Percentiles rank a stretch among this genome's conserved stretches.
Evolutionary conservation across 1,140 invertebrate genomes (phyloP).

Genomic region (Panulirus ornatus): DNA sequence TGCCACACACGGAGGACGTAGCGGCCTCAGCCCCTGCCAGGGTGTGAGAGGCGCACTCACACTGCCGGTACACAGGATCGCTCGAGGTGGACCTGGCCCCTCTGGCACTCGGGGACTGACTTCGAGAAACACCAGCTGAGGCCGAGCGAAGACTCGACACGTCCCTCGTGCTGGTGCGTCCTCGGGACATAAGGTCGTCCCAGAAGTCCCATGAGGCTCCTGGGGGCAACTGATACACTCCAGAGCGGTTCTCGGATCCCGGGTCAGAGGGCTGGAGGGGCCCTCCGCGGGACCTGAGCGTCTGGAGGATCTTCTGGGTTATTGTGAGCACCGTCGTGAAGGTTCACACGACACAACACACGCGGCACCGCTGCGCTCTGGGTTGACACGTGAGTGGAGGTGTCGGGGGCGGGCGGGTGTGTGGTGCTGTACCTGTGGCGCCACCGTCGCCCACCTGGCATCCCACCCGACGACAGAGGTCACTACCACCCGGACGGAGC

Average conservation of each 20-base stretch:
- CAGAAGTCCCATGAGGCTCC: constrained; percentile 49
- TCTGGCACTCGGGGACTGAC: background rate
- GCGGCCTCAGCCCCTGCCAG: background rate
- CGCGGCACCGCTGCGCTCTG: background rate
- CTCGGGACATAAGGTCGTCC: background rate
- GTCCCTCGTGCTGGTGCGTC: background rate
- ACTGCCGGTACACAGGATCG: constrained; percentile 2
- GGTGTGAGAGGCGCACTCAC: background rate
- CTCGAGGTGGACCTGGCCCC: background rate
- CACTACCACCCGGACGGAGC: background rate
- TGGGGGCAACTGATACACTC: constrained; percentile 37
- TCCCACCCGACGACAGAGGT: constrained; percentile 3
- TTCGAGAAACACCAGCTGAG: background rate
- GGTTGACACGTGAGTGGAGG: background rate
- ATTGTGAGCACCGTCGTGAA: constrained; percentile 25
- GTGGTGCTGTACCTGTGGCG: background rate
- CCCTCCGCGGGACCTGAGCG: constrained; percentile 46
- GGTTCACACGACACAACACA: background rate
- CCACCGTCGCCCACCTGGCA: background rate
- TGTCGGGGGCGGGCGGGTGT: no score
- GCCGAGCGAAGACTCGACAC: background rate
- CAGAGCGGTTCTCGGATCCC: constrained; percentile 32
- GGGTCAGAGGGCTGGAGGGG: constrained; percentile 40
- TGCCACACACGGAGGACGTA: background rate
- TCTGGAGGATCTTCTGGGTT: constrained; percentile 46